phyloP scores from a whole-genome alignment of 2,113 vertebrate genomes.

The Albula glossodonta region DNA sequence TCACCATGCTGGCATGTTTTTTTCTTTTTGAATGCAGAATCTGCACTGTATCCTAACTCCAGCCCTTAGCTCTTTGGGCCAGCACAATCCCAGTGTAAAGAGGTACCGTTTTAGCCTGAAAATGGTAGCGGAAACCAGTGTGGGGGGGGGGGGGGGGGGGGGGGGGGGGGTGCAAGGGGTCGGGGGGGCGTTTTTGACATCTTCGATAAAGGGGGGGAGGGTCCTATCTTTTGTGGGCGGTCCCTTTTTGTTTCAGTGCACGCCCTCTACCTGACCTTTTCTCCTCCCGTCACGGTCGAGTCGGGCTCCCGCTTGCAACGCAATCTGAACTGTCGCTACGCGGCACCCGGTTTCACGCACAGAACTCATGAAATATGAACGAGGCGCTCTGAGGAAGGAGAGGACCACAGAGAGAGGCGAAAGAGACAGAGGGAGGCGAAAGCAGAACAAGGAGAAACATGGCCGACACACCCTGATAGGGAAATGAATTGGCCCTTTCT shows the following conservation, averaged over 20 bases:
- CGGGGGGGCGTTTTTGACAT: not conserved
- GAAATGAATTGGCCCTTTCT: not conserved
- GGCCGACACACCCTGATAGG: not conserved
- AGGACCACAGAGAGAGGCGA: not conserved
- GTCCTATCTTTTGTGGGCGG: not conserved
- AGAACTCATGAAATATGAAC: constrained; percentile 36
- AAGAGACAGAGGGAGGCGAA: not conserved
- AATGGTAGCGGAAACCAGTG: not conserved
- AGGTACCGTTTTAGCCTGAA: constrained; percentile 29
- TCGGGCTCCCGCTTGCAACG: not conserved
- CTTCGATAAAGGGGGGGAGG: not conserved
- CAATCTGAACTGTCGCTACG: not conserved
- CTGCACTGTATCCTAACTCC: constrained; percentile 46
- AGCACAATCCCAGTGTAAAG: constrained; percentile 36
- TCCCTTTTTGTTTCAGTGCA: not conserved
- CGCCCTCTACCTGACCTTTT: not conserved
- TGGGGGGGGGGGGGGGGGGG: constrained; percentile 40
- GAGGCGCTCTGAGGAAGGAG: constrained; percentile 19
- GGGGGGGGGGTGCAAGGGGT: constrained; percentile 16
- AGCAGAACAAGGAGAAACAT: not conserved
- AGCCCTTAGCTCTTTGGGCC: constrained; percentile 36
- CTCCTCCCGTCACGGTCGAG: not conserved
- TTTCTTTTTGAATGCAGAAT: not conserved
- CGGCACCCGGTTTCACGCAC: constrained; percentile 26
- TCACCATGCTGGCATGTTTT: constrained; percentile 23